Conservation (phyloP, 1,140 invertebrate genomes). For the Manduca sexta region DNA sequence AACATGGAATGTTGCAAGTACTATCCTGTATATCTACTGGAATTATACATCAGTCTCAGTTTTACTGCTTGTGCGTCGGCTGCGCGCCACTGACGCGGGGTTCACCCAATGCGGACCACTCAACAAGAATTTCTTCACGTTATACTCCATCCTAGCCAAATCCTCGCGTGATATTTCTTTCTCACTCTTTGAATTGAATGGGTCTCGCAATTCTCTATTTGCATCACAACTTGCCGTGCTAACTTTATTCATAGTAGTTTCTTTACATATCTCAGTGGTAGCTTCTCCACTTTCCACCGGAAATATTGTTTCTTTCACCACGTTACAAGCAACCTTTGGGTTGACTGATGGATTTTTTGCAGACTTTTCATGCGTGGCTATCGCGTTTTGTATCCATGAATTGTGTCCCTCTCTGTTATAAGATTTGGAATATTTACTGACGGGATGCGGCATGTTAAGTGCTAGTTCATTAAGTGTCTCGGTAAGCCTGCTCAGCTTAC, state of each 20-base stretch:
- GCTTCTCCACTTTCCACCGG: constrained; percentile 52
- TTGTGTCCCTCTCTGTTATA: constrained; percentile 43
- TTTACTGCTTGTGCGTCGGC: constrained; percentile 69
- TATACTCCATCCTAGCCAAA: constrained; percentile 77
- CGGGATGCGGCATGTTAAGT: constrained; percentile 63
- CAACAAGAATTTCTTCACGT: constrained; percentile 76
- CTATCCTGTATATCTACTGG: constrained; percentile 27
- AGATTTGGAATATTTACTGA: constrained; percentile 59
- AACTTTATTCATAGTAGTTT: constrained; percentile 21
- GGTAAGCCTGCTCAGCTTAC: constrained; percentile 51
- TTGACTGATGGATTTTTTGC: constrained; percentile 16
- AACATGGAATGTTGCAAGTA: constrained; percentile 32
- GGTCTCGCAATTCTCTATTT: constrained; percentile 39
- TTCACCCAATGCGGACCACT: constrained; percentile 76
- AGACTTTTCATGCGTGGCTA: constrained; percentile 29
- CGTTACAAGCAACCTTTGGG: constrained; percentile 36
- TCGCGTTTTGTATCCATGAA: constrained; percentile 41
- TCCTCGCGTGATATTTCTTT: constrained; percentile 65
- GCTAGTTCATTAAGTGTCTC: constrained; percentile 61
- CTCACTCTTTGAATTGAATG: constrained; percentile 37
- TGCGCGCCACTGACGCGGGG: constrained; percentile 34
- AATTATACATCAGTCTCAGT: constrained; percentile 74
- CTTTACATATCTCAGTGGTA: constrained; percentile 47
- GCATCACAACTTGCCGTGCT: constrained; percentile 27
- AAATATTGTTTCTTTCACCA: constrained; percentile 60